A percentile compares a stretch with the other conserved stretches of the same genome.
phyloP scores from a whole-genome alignment of 2,113 vertebrate species.

The Oreocharis arfaki region DNA sequence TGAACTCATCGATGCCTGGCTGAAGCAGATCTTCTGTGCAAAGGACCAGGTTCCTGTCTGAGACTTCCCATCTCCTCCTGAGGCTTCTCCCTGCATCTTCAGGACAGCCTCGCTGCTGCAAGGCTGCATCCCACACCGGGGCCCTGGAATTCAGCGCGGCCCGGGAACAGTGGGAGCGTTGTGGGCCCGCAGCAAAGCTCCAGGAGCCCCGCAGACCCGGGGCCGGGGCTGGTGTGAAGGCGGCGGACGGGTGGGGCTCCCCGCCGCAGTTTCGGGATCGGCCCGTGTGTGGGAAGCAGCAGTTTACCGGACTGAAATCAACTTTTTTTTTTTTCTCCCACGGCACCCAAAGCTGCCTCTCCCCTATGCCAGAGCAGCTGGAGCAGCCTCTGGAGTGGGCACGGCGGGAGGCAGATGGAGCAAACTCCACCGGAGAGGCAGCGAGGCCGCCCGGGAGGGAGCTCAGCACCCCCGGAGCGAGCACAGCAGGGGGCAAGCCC shows the following conservation, averaged over 20 bases:
- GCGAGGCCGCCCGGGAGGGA: not conserved
- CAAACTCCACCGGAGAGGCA: not conserved
- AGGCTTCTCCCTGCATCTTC: not conserved
- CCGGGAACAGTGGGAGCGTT: not conserved
- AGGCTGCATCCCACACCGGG: not conserved
- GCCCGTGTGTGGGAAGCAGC: not conserved
- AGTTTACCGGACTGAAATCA: not conserved
- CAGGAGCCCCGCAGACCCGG: accelerated
- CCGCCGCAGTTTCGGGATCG: not conserved
- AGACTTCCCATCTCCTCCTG: not conserved
- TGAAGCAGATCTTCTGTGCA: not conserved
- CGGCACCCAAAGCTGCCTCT: not conserved
- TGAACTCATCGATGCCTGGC: not conserved
- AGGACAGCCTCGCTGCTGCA: not conserved
- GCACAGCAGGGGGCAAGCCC: not conserved
- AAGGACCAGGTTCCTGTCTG: not conserved
- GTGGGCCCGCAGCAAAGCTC: not conserved
- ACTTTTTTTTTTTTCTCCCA: not conserved
- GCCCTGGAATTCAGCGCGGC: not conserved
- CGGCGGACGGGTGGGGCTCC: not conserved
- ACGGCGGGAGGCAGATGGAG: too few relatives aligned
- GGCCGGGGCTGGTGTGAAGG: not conserved
- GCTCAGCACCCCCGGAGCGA: not conserved
- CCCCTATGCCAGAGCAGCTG: not conserved
- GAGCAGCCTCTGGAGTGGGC: not conserved